These are phyloP conservation scores for Eciton burchellii DNA, from an alignment of 1,140 invertebrate species.

Conservation along the genomic window DNA sequence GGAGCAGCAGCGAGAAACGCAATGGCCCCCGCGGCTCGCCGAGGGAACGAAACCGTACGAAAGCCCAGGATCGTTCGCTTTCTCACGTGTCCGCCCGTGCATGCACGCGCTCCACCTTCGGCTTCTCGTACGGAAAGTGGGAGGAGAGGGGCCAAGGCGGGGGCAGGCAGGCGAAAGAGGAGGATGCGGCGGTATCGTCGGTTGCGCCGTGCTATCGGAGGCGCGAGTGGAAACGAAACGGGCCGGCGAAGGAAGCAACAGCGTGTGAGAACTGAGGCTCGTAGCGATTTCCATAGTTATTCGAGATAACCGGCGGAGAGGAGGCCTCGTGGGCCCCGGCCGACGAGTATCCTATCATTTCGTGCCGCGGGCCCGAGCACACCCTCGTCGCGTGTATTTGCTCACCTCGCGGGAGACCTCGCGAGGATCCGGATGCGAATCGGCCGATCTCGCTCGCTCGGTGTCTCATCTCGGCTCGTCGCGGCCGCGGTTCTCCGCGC, in stretches of 20 bases:
- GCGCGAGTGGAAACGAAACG: constrained; percentile 65
- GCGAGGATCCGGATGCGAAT: constrained; percentile 43
- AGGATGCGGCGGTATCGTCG: constrained; percentile 35
- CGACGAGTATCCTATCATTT: constrained; percentile 75
- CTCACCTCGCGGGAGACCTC: constrained; percentile 43
- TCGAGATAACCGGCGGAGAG: constrained; percentile 76
- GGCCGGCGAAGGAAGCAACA: constrained; percentile 64
- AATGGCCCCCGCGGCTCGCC: constrained; percentile 34
- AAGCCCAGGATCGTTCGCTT: constrained; percentile 59
- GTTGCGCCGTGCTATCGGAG: constrained; percentile 46
- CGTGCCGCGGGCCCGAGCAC: constrained; percentile 57
- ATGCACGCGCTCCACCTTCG: constrained; percentile 34
- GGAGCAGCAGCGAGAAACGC: constrained; percentile 9
- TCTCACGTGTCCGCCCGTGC: constrained; percentile 60
- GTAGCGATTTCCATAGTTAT: constrained; percentile 81
- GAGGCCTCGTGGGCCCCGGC: constrained; percentile 62
- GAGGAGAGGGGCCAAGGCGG: constrained; percentile 7
- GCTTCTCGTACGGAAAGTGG: constrained; percentile 18
- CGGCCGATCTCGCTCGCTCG: constrained; percentile 24
- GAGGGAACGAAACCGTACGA: constrained; percentile 61
- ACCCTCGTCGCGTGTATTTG: constrained; percentile 50
- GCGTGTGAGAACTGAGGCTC: constrained; percentile 78
- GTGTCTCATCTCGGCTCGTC: background rate
- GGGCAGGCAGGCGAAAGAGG: constrained; percentile 27
- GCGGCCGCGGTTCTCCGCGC: background rate